Evolutionary conservation across 2,113 vertebrate genomes (phyloP), one percentile per base, ranked within the genome.

Genomic region (Microcebus ravelobensis): DNA sequence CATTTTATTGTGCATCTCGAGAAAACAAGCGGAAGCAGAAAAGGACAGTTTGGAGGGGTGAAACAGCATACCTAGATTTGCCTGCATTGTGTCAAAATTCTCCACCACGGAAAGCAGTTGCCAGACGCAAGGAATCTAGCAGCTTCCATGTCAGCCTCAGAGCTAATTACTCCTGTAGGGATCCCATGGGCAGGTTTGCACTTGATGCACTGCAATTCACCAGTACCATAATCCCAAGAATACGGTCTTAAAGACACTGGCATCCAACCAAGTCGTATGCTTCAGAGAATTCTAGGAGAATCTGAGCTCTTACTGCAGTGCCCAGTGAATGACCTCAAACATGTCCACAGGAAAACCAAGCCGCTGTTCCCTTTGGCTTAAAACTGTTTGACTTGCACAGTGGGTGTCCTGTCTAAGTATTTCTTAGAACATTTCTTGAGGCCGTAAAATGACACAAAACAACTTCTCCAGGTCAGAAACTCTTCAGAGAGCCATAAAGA

Each of bases 391-490:
- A 45, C 36, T 82, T 68, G 50, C 55, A 34, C 45, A 45, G 45
- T 45, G n/a, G 34, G 14, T 25, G 9, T 52, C 25, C 55, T 45
- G 27, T 95, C 57, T 59, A 90, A 91, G 74, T 25, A 68, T 76
- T 57, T 92, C 52, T 85, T 34, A 67, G 45, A 94, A 76, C 29
- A 14, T 79, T 86, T 63, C 80, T 87, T 65, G 39, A 91, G 48
- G 27, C 55, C 81, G 11, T 77, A 76, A 84, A 84, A 86, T 4
- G 70, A 86, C 89, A 59, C 11, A 52, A 90, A 91, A 55, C 36
- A 39, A 63, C 36, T 81, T 63, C 34, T 82, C 76, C 6, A 79
- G 45, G 25, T 63, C 42, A 63, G 17, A 89, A 76, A 63, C 14
- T 87, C n/a, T 94, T 31, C 50, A 11, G 2, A 94, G 48, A 80